These are phyloP conservation scores for Philonicus albiceps DNA, from an alignment of 2,888 invertebrate genomes.

Conservation along the genomic window DNA sequence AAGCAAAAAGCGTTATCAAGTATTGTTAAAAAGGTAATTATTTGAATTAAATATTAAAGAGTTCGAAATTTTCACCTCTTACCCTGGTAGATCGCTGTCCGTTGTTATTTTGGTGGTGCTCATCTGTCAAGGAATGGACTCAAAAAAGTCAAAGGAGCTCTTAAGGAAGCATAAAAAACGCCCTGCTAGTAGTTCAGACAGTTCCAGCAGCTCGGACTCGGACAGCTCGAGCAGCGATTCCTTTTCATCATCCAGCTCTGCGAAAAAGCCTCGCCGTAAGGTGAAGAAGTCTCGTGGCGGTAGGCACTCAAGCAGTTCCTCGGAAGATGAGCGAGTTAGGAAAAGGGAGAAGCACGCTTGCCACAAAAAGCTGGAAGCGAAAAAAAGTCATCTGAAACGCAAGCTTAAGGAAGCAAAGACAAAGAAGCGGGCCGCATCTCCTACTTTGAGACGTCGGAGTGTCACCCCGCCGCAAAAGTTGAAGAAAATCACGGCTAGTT, in stretches of 20 bases:
- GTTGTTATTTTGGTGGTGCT: not conserved
- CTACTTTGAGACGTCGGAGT: slow-evolving; percentile 43
- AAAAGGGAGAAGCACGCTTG: slow-evolving; percentile 62
- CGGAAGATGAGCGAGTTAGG: slow-evolving; percentile 66
- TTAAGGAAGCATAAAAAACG: slow-evolving; percentile 60
- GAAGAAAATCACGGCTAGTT: slow-evolving; percentile 54
- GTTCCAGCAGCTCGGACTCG: slow-evolving; percentile 57
- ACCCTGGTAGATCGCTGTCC: not conserved
- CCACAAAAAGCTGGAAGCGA: slow-evolving; percentile 60
- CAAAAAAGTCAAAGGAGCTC: slow-evolving; percentile 60
- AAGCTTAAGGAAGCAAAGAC: slow-evolving; percentile 61
- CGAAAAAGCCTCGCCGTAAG: slow-evolving; percentile 49
- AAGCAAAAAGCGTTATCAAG: not conserved
- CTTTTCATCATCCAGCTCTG: slow-evolving; percentile 58
- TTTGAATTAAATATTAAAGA: not conserved
- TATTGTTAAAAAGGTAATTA: not conserved
- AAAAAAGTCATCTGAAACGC: slow-evolving; percentile 60
- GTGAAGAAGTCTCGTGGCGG: not conserved
- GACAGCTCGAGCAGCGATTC: slow-evolving; percentile 58
- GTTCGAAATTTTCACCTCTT: not conserved
- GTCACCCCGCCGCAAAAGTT: slow-evolving; percentile 55
- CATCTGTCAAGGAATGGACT: slow-evolving; percentile 54
- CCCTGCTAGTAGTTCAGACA: slow-evolving; percentile 59
- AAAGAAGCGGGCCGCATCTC: slow-evolving; percentile 56
- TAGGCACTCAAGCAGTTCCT: slow-evolving; percentile 70